These are phyloP conservation scores for Aphidius colemani DNA, from an alignment of 2,888 invertebrate species.

Conservation along the genomic window DNA sequence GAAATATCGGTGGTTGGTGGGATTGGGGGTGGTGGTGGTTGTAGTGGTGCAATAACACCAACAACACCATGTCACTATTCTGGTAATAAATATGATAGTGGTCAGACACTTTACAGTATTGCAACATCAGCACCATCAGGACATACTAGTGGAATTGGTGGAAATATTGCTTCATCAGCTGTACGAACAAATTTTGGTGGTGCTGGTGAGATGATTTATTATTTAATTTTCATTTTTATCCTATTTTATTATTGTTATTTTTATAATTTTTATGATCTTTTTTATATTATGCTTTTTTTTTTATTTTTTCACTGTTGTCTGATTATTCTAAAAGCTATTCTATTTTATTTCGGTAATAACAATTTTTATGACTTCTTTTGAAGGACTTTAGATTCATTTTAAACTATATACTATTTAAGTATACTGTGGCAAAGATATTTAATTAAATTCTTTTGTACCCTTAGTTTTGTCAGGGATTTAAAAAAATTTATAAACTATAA, in stretches of 20 bases:
- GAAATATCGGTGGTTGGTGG: conserved; percentile 63
- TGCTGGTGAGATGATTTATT: conserved; percentile 13
- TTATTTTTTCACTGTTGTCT: background rate
- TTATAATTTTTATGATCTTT: background rate
- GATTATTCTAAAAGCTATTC: background rate
- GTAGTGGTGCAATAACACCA: conserved; percentile 46
- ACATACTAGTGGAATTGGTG: conserved; percentile 36
- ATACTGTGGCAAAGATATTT: no score
- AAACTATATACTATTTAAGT: no score
- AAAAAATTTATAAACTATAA: no score
- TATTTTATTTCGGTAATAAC: background rate
- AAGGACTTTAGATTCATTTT: no score
- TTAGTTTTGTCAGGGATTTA: no score
- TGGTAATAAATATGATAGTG: conserved; percentile 59
- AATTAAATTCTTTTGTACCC: no score
- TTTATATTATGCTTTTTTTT: background rate
- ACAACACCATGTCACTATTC: conserved; percentile 59
- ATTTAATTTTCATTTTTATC: conserved; percentile 2
- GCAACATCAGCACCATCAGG: conserved; percentile 55
- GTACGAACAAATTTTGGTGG: conserved; percentile 9
- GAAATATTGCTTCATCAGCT: conserved; percentile 3
- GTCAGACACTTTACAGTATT: conserved; percentile 58
- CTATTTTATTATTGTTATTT: background rate
- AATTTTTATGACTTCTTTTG: no score
- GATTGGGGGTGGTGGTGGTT: background rate